These are phyloP conservation scores for Stichopus chloronotus DNA, from an alignment of 35 echinoderm and acorn worm species.

Conservation along the genomic window DNA sequence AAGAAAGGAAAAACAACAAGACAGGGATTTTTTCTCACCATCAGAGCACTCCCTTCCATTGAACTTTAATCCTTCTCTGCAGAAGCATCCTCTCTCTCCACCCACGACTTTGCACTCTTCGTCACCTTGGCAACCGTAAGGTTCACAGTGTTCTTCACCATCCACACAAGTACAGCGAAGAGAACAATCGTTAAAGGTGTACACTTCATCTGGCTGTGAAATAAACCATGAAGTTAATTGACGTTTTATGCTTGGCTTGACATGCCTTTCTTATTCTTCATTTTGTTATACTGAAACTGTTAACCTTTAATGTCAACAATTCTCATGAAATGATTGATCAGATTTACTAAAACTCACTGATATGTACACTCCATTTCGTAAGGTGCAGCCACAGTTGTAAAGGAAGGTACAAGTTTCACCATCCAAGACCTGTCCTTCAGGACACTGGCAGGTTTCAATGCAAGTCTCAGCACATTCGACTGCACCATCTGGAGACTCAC, in stretches of 20 bases:
- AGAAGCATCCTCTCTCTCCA: conserved; percentile 41
- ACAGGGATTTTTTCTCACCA: neutral
- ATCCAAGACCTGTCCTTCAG: conserved; percentile 38
- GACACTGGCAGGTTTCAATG: conserved; percentile 38
- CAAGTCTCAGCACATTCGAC: conserved; percentile 29
- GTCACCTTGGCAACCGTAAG: neutral
- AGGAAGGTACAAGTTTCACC: conserved; percentile 40
- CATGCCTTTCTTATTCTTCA: too few relatives aligned
- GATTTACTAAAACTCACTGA: neutral
- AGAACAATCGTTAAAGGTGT: conserved; percentile 14
- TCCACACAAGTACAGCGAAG: conserved; percentile 12
- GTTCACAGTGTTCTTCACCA: neutral
- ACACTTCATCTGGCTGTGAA: conserved; percentile 6
- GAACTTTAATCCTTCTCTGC: conserved; percentile 23
- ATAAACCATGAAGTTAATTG: neutral
- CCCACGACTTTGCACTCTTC: conserved; percentile 30
- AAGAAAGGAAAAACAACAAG: too few relatives aligned
- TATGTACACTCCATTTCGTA: conserved; percentile 45
- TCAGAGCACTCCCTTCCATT: conserved; percentile 44
- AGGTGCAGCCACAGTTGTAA: conserved; percentile 44
- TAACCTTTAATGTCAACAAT: too few relatives aligned
- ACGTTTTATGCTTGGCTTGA: neutral
- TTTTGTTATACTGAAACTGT: too few relatives aligned
- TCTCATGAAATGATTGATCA: too few relatives aligned
- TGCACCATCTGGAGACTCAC: neutral